Conservation (phyloP, 2,113 vertebrate species). For the Ranitomeya variabilis region DNA sequence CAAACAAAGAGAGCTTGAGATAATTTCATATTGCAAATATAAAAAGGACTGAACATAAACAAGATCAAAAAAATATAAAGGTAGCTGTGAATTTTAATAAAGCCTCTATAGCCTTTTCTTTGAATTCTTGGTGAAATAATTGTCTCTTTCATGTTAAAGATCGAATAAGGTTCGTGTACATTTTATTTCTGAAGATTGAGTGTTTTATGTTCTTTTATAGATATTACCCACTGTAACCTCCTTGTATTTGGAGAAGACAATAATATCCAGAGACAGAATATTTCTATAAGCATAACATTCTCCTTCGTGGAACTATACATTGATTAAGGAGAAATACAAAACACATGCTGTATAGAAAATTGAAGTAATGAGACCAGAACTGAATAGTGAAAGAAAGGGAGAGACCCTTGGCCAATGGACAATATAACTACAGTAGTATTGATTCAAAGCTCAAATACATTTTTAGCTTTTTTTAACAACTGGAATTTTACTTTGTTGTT, state of each 20-base stretch:
- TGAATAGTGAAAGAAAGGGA: background rate
- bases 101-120: no score
- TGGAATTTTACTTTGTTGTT: background rate
- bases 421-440: background rate
- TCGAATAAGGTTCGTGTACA: background rate
- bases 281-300: conserved; percentile 47
- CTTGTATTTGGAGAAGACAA: conserved; percentile 20
- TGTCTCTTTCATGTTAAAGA: background rate
- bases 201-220: background rate
- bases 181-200: background rate
- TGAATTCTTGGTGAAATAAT: no score
- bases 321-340: conserved; percentile 48
- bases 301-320: conserved; percentile 49
- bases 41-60: no score
- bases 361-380: conserved; percentile 22
- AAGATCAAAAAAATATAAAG: no score
- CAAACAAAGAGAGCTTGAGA: no score
- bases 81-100: no score
- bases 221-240: conserved; percentile 38
- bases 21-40: no score
- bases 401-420: background rate
- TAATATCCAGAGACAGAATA: conserved; percentile 48
- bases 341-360: conserved; percentile 41
- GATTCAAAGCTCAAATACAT: background rate
- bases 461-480: background rate